These are phyloP conservation scores for Molothrus aeneus DNA, from an alignment of 2,797 vertebrate genomes.

Conservation along the genomic window DNA sequence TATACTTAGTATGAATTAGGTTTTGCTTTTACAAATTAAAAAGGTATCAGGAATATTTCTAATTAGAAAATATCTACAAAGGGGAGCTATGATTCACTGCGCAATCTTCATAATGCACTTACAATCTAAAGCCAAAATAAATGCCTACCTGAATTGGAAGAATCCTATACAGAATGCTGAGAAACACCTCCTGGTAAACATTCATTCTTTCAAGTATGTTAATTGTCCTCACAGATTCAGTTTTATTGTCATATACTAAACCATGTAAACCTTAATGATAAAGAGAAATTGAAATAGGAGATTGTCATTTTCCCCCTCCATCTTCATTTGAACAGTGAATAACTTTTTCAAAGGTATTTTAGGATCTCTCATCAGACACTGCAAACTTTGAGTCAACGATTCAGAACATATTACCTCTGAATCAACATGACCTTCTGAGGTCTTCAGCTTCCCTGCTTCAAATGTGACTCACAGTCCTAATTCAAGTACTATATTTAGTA, in stretches of 20 bases:
- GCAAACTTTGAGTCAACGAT: conserved; percentile 14
- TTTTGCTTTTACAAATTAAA: conserved; percentile 33
- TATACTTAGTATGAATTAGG: background rate
- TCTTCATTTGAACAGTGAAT: conserved; percentile 59
- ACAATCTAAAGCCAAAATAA: conserved; percentile 43
- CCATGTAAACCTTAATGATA: conserved; percentile 85
- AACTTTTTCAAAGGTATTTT: conserved; percentile 64
- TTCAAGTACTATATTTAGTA: conserved; percentile 15
- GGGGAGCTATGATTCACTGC: background rate
- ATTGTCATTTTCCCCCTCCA: conserved; percentile 54
- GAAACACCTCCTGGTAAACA: conserved; percentile 96
- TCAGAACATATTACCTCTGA: conserved; percentile 24
- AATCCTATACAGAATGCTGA: conserved; percentile 89
- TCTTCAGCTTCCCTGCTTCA: background rate
- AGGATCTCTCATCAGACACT: conserved; percentile 48
- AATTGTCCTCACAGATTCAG: conserved; percentile 95
- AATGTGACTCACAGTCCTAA: conserved; percentile 17
- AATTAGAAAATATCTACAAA: conserved; percentile 4
- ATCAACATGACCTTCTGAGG: conserved; percentile 35
- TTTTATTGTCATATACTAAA: conserved; percentile 95
- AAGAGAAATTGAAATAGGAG: conserved; percentile 64
- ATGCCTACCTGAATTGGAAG: conserved; percentile 89
- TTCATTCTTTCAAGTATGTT: conserved; percentile 98
- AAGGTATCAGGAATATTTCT: conserved; percentile 27
- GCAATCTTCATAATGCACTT: conserved; percentile 40